phyloP scores from a whole-genome alignment of 2,113 vertebrate genomes.

The Lepisosteus oculatus region DNA sequence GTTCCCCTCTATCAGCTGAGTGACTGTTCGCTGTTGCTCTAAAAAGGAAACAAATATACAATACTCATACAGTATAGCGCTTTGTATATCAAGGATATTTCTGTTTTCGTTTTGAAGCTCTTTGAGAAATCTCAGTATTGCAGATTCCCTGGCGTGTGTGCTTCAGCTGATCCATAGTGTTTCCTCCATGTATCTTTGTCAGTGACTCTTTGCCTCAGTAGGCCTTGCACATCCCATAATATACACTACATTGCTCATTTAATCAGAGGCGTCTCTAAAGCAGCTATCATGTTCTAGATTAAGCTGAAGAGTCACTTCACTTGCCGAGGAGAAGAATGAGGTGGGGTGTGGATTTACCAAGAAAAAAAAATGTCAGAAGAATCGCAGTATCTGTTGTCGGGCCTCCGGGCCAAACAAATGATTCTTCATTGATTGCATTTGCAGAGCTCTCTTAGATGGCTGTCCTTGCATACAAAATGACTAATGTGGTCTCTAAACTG shows the following conservation, averaged over 20 bases:
- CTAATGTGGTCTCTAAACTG: slow-evolving; percentile 2
- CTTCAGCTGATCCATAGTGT: no score
- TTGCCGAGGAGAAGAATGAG: not conserved
- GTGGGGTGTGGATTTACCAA: not conserved
- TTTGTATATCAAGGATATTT: no score
- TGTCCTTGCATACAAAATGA: slow-evolving; percentile 18
- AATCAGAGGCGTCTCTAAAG: slow-evolving; percentile 24
- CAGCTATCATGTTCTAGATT: slow-evolving; percentile 33
- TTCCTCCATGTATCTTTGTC: no score
- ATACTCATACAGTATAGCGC: no score
- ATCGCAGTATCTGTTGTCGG: slow-evolving; percentile 7
- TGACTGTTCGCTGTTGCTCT: no score
- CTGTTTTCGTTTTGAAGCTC: no score
- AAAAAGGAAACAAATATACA: no score
- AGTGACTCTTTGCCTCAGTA: no score
- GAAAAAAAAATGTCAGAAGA: slow-evolving; percentile 11
- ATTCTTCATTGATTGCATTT: slow-evolving; percentile 27
- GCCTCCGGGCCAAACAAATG: slow-evolving; percentile 3
- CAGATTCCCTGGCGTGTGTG: no score
- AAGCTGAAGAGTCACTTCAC: slow-evolving; percentile 28
- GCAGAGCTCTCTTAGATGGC: slow-evolving; percentile 2
- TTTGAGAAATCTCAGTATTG: no score
- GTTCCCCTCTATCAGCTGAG: no score
- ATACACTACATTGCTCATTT: not conserved
- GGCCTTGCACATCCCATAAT: not conserved